Conservation (phyloP, 37 sponge, comb jelly and placozoan genomes). For the Geodia barretti region DNA sequence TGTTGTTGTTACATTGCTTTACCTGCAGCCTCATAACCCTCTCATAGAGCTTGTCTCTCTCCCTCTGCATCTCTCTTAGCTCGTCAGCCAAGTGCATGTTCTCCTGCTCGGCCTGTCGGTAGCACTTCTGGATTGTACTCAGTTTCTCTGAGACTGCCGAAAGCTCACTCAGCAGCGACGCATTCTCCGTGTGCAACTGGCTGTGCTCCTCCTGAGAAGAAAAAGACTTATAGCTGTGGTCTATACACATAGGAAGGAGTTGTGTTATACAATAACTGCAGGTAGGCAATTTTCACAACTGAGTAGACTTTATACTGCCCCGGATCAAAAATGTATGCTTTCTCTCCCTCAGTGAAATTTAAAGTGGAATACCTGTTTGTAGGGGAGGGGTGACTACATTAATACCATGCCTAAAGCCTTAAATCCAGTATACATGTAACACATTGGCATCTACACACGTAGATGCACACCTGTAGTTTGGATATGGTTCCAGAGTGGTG, state of each 20-base stretch:
- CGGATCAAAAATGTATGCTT: no score
- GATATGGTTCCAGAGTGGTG: conserved; percentile 38
- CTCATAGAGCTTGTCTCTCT: not conserved
- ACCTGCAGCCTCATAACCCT: not conserved
- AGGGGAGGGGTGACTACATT: no score
- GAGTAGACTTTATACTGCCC: no score
- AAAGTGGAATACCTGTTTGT: no score
- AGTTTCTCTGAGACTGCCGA: conserved; percentile 13
- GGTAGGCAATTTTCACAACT: no score
- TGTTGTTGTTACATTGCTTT: not conserved
- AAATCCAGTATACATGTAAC: no score
- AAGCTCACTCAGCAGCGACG: conserved; percentile 11
- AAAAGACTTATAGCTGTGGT: no score
- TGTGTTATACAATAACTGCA: no score
- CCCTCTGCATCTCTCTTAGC: not conserved
- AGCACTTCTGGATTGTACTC: conserved; percentile 35
- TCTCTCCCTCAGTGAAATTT: no score
- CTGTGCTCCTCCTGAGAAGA: conserved; percentile 2
- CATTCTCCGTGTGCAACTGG: conserved; percentile 19
- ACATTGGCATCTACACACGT: not conserved
- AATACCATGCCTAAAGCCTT: no score
- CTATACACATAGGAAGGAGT: no score
- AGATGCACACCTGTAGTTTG: conserved; percentile 14
- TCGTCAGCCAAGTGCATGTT: not conserved
- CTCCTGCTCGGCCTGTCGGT: conserved; percentile 49